Evolutionary conservation across 2,113 vertebrate genomes (phyloP).

Genomic region (Piaya cayana): DNA sequence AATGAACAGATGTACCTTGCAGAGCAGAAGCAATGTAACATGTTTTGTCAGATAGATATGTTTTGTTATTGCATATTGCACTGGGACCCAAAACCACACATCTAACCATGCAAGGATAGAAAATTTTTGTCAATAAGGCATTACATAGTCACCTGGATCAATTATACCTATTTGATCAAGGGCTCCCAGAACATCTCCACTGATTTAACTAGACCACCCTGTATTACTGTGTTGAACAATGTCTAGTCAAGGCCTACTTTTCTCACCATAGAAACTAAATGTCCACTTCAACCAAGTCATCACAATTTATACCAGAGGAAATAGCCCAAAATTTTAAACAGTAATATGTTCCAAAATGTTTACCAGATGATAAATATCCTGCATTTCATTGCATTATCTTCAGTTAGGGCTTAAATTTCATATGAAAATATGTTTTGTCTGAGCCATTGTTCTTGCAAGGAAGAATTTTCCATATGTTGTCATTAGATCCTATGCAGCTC

Average conservation of each 20-base stretch:
- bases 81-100: neutral
- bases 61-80: neutral
- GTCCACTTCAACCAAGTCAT: neutral
- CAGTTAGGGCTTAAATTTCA: neutral
- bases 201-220: neutral
- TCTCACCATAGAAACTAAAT: neutral
- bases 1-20: neutral
- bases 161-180: neutral
- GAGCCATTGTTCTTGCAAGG: neutral
- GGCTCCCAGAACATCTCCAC: neutral
- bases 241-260: neutral
- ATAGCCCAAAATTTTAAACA: neutral
- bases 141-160: neutral
- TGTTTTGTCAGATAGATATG: neutral
- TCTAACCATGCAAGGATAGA: neutral
- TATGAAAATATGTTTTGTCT: neutral
- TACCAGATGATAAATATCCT: neutral
- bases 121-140: neutral
- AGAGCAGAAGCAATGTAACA: rapidly evolving
- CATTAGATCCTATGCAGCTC: neutral
- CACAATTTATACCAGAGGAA: neutral
- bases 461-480: neutral
- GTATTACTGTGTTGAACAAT: neutral
- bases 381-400: neutral
- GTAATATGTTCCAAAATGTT: neutral